Evolutionary conservation across 2,888 invertebrate species (phyloP).

Genomic region (Nomada fucata): DNA sequence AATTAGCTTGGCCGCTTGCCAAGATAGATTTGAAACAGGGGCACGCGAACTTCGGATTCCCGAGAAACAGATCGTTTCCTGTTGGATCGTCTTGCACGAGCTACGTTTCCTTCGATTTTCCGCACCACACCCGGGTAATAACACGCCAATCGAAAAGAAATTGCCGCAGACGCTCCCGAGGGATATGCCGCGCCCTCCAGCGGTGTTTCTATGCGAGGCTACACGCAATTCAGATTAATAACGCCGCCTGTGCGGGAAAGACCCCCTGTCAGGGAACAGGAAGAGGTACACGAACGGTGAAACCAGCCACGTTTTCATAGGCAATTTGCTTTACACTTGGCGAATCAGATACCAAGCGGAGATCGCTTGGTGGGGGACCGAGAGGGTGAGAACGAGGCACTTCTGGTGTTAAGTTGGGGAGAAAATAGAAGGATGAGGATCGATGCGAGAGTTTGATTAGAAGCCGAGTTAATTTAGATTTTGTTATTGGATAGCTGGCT

Average conservation of each 20-base stretch:
- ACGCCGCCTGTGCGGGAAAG: not conserved
- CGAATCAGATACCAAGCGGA: conserved; percentile 1
- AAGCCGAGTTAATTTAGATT: not conserved
- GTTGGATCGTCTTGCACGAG: conserved; percentile 23
- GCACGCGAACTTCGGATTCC: conserved; percentile 38
- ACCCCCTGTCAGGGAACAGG: conserved; percentile 17
- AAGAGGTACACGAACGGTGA: conserved; percentile 6
- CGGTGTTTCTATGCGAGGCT: conserved; percentile 24
- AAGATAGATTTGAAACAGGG: conserved; percentile 41
- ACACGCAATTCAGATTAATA: conserved; percentile 55
- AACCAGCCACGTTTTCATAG: conserved; percentile 34
- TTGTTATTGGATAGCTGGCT: not conserved
- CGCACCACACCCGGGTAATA: conserved; percentile 41
- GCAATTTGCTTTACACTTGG: conserved; percentile 30
- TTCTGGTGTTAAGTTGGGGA: not conserved
- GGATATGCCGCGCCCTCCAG: conserved; percentile 1
- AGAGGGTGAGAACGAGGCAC: not conserved
- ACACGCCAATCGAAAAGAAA: conserved; percentile 47
- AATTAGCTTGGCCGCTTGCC: conserved; percentile 44
- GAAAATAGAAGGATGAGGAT: not conserved
- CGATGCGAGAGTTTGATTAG: not conserved
- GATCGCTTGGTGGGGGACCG: not conserved
- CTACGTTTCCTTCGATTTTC: conserved; percentile 23
- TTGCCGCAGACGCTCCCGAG: conserved; percentile 26
- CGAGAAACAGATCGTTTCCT: conserved; percentile 61